These are phyloP conservation scores for Smittia sp. DNA, from an alignment of 2,888 invertebrate genomes.

Conservation along the genomic window DNA sequence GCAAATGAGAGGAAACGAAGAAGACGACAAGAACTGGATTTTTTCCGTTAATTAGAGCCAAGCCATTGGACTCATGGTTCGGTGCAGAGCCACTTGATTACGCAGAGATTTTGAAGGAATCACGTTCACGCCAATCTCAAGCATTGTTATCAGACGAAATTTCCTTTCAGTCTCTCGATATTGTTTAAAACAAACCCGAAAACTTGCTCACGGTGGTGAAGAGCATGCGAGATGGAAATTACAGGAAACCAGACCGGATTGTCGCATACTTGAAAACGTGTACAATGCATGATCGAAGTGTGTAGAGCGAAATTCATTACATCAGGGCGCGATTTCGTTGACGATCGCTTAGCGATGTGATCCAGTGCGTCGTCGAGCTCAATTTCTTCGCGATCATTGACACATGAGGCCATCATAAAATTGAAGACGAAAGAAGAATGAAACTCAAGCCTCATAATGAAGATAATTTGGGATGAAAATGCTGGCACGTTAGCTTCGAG, in stretches of 20 bases:
- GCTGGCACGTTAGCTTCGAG: slow-evolving; percentile 2
- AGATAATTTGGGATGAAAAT: slow-evolving; percentile 34
- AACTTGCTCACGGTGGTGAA: too few species aligned
- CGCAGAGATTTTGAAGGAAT: not conserved
- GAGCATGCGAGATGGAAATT: not conserved
- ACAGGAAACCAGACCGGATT: slow-evolving; percentile 38
- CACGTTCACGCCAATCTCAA: not conserved
- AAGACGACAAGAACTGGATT: slow-evolving; percentile 11
- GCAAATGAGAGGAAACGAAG: slow-evolving; percentile 5
- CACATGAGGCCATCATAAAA: slow-evolving; percentile 16
- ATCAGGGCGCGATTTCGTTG: too few species aligned
- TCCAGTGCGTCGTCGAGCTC: too few species aligned
- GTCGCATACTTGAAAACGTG: slow-evolving; percentile 25
- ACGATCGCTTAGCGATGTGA: too few species aligned
- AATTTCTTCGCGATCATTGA: not conserved
- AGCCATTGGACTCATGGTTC: not conserved
- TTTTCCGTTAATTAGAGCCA: slow-evolving; percentile 19
- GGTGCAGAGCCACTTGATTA: not conserved
- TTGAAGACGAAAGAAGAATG: slow-evolving; percentile 1
- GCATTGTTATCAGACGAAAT: not conserved
- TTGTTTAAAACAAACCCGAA: not conserved
- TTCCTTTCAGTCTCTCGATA: not conserved
- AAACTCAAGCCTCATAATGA: not conserved
- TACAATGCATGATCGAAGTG: too few species aligned
- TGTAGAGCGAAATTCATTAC: too few species aligned